Evolutionary conservation across 1,140 invertebrate species (phyloP), one percentile per base, ranked within the genome.

Genomic region (Hyles vespertilio): DNA sequence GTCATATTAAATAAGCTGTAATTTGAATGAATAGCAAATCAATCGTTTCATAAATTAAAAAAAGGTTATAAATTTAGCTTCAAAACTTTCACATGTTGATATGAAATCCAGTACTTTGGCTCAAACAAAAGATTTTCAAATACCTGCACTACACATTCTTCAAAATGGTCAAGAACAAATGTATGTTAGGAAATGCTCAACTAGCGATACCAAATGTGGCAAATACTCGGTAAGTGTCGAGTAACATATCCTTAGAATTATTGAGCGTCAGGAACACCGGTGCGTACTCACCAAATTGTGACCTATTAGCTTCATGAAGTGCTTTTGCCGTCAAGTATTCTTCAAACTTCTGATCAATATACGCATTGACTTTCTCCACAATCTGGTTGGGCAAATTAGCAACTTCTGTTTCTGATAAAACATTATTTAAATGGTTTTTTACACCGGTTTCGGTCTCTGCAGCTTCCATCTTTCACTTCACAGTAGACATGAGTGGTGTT

Each of bases 321-420:
- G 93, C 93, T 88, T 94, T 94, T 2, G 91, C 91, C n/a, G 92
- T 93, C 45, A 94, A 89, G 48, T 92, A 93, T 81, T 94, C 92
- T 70, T 93, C 92, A 68, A 93, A 92, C 80, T 92, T 92, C 60
- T 91, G 85, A 43, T 91, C 92, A 59, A 93, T 92, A 71, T 91
- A 92, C 3, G 74, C 72, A 61, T 93, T 91, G 44, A 95, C 89
- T 83, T 94, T 95, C 53, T 89, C 67, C 22, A 77, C 73, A 63
- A 86, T 58, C 32, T 59, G 58, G 59, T 72, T 72, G 9, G 84
- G 74, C 65, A 89, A 64, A 63, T 61, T 74, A 46, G 73, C 69
- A 56, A 87, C 64, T 81, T 89, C 87, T 59, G 74, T 63, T 69
- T 86, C 73, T 55, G 87, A 85, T 77, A 89, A 81, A 70, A 82